Base-by-base conservation (phyloP, 2,113 vertebrate species). In the Chamaetylas fuelleborni region DNA sequence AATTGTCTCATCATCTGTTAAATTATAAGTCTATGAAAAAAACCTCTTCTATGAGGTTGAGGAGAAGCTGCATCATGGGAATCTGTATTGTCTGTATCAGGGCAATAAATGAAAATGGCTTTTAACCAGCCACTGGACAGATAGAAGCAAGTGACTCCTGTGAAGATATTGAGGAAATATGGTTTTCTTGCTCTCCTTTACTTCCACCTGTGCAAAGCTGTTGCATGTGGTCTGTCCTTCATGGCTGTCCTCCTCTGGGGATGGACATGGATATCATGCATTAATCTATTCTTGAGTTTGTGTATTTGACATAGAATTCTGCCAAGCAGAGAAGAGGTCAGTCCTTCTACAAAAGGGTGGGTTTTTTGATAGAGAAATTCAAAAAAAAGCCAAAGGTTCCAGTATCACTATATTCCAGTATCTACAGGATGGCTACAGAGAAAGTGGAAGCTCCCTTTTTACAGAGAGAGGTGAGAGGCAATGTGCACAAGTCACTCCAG, bases 231-330 rank as follows among this genome's bases (percentile, higher is more conserved):
- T 14, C 33, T 67, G 11, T 23, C 48, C 43, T 60, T 64, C 50
- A 26, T 12, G 29, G 34, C 40, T 56, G 6, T 54, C 28, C 65
- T 80, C 29, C 25, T 61, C 45, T 70, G 65, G 19, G 9, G 4
- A 31, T n/a, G 24, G 31, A 6, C 40, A 20, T 0, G 0, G 33
- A 6, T 47, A 12, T 38, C 53, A 11, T 12, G 2, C 8, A 29
- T 3, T 2, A 7, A 7, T 66, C 22, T 66, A 1, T 66, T 71
- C 5, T 36, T 16, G 8, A 61, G 9, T 43, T 61, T 65, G n/a
- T 47, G 33, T 38, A 20, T 47, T 60, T 36, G 12, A 34, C 31
- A 43, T 4, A 6, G 14, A 61, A 53, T 66, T 74, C 60, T 57
- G 33, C 22, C 34, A 42, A 45, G 43, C 29, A 82, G 53, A 83